Percentiles rank a stretch among this genome's conserved stretches.
Conservation (phyloP, 2,797 vertebrate species). For the Chelon auratus region DNA sequence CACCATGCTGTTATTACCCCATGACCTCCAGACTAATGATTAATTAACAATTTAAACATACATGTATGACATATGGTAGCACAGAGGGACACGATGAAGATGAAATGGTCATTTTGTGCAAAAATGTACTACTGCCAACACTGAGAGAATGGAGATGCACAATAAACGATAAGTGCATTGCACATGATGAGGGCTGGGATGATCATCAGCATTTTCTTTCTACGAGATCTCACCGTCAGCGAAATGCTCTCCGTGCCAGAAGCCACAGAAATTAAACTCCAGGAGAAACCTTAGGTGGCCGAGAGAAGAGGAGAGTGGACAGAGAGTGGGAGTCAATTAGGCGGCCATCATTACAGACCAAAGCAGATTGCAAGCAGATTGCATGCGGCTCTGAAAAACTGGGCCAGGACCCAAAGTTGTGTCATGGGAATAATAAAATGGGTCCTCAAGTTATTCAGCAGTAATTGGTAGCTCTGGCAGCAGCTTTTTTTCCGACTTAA, state of each 20-base stretch:
- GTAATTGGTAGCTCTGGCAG: conserved; percentile 48
- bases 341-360: conserved; percentile 42
- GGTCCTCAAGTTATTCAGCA: conserved; percentile 51
- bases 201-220: neutral
- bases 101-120: neutral
- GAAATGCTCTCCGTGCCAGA: conserved; percentile 82
- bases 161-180: neutral
- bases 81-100: neutral
- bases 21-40: conserved; percentile 29
- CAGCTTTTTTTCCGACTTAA: conserved; percentile 8
- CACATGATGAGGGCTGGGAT: too few relatives aligned
- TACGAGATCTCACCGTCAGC: conserved; percentile 79
- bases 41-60: neutral
- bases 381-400: conserved; percentile 58
- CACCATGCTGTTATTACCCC: conserved; percentile 12
- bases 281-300: conserved; percentile 78
- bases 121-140: neutral
- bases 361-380: conserved; percentile 67
- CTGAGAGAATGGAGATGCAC: neutral
- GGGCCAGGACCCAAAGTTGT: conserved; percentile 58
- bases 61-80: neutral
- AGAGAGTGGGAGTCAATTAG: conserved; percentile 51
- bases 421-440: conserved; percentile 68
- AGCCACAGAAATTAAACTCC: conserved; percentile 83
- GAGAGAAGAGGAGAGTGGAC: conserved; percentile 50